Evolutionary conservation across 2,113 vertebrate genomes (phyloP).

Genomic region (Oceanites oceanicus): DNA sequence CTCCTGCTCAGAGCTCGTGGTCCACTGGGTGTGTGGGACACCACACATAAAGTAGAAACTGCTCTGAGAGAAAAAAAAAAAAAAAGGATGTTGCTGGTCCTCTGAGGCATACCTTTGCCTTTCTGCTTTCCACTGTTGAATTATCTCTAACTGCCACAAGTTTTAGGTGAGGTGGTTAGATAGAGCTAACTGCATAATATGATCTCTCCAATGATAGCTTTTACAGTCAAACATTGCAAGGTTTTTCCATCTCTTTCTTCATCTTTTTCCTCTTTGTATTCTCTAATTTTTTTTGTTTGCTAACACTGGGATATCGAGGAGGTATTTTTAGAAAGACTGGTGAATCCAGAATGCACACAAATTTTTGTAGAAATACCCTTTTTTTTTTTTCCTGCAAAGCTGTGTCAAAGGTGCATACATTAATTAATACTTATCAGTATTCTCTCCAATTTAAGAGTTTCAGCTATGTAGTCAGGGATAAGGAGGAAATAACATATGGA

Average conservation of each 20-base stretch:
- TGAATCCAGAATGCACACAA: neutral
- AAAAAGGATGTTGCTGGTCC: constrained; percentile 27
- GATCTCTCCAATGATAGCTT: neutral
- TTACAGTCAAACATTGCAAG: neutral
- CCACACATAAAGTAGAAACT: neutral
- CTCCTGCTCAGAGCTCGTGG: neutral
- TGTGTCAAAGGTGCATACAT: neutral
- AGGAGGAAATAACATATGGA: neutral
- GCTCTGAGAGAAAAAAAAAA: neutral
- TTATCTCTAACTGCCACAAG: constrained; percentile 39
- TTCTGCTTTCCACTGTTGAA: constrained; percentile 12
- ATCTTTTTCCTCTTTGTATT: neutral
- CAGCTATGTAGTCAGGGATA: neutral
- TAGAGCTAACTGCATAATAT: neutral
- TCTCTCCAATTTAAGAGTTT: neutral
- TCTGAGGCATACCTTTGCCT: neutral
- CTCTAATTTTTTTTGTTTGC: neutral
- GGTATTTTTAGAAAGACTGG: neutral
- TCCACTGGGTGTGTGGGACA: neutral
- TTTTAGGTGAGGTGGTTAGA: constrained; percentile 23
- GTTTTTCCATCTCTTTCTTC: neutral
- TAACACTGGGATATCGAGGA: neutral
- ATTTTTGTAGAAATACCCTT: neutral
- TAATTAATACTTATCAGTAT: neutral
- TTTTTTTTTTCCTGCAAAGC: neutral